Evolutionary conservation across 2,797 vertebrate genomes (phyloP).

Genomic region (Halcyon leucocephala): DNA sequence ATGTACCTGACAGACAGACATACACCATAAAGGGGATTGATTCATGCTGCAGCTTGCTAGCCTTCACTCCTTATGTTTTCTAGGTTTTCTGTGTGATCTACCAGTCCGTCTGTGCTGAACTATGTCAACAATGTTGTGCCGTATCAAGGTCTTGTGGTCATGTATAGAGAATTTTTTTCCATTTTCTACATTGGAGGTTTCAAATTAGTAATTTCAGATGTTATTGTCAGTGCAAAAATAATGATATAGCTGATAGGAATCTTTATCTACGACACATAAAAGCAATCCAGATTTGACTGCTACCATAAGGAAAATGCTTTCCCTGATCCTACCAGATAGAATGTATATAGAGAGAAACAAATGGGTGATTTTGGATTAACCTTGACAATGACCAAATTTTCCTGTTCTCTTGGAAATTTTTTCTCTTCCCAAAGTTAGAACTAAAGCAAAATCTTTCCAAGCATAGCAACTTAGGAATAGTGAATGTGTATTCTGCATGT

Average conservation of each 20-base stretch:
- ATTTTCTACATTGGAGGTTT: slow-evolving; percentile 10
- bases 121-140: neutral
- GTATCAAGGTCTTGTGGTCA: neutral
- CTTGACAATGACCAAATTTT: neutral
- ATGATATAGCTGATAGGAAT: neutral
- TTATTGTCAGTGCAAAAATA: slow-evolving; percentile 8
- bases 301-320: neutral
- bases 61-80: neutral
- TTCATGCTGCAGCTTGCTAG: neutral
- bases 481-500: neutral
- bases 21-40: neutral
- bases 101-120: neutral
- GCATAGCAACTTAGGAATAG: neutral
- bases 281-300: neutral
- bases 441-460: neutral
- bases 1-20: neutral
- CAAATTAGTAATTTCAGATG: slow-evolving; percentile 19
- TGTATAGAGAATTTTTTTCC: neutral
- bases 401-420: neutral
- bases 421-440: neutral
- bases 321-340: neutral
- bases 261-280: neutral
- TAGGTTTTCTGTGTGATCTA: neutral
- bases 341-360: neutral
- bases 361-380: neutral